Percentiles rank a stretch among this genome's conserved stretches.
phyloP scores from a whole-genome alignment of 2,797 vertebrate species.

The Sylvia borin region DNA sequence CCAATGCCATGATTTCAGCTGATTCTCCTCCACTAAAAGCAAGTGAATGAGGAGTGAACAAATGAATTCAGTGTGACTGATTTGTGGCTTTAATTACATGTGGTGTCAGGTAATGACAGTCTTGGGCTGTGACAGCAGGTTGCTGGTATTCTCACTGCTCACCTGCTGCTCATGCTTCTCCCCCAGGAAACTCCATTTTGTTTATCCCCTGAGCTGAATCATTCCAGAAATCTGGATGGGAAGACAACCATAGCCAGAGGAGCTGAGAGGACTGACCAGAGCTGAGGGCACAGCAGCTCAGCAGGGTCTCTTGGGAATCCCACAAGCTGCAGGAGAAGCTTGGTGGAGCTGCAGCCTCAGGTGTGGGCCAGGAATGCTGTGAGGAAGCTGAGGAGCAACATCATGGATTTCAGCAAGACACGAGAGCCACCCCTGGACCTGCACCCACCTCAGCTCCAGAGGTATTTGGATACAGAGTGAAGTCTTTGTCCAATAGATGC shows the following conservation, averaged over 20 bases:
- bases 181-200: neutral
- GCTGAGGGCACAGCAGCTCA: neutral
- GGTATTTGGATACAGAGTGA: neutral
- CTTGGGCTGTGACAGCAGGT: neutral
- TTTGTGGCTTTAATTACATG: neutral
- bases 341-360: neutral
- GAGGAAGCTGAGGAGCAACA: neutral
- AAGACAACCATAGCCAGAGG: neutral
- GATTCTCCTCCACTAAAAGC: neutral
- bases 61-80: neutral
- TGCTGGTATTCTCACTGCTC: neutral
- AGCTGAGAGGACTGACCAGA: neutral
- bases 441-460: neutral
- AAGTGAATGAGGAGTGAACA: neutral
- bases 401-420: neutral
- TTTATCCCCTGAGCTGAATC: neutral
- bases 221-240: neutral
- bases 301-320: fast-evolving
- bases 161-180: neutral
- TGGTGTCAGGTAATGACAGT: neutral
- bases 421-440: neutral
- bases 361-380: neutral
- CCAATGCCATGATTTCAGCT: neutral
- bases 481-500: neutral
- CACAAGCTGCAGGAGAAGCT: neutral